Evolutionary conservation across 2,888 invertebrate genomes (phyloP).

Genomic region (Mythimna lalbum): DNA sequence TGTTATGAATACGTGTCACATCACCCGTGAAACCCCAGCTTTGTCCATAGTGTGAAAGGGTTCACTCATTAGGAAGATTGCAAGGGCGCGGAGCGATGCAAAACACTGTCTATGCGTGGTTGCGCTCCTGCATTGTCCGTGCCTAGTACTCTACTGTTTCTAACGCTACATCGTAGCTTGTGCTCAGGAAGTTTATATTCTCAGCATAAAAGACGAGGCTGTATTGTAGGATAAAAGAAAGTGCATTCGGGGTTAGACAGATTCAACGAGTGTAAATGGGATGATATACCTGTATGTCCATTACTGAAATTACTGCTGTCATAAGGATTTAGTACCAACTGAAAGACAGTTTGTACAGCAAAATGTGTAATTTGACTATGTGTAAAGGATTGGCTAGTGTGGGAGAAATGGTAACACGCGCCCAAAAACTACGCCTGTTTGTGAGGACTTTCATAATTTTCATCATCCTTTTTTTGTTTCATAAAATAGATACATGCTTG

Average conservation of each 20-base stretch:
- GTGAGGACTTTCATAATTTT: conserved; percentile 1
- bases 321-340: background rate
- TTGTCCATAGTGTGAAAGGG: conserved; percentile 89
- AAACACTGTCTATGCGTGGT: conserved; percentile 83
- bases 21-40: conserved; percentile 88
- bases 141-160: conserved; percentile 77
- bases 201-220: conserved; percentile 79
- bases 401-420: background rate
- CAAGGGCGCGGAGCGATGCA: conserved; percentile 83
- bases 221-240: conserved; percentile 76
- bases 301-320: conserved; percentile 78
- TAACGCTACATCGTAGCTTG: conserved; percentile 75
- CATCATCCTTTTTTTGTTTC: too few relatives aligned
- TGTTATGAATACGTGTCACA: conserved; percentile 85
- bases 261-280: conserved; percentile 74
- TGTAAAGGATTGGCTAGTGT: background rate
- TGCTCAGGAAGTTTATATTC: conserved; percentile 83
- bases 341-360: conserved; percentile 6
- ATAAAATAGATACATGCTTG: too few relatives aligned
- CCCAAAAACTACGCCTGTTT: background rate
- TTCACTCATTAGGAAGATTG: conserved; percentile 91
- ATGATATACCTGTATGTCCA: conserved; percentile 72
- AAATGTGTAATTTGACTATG: background rate
- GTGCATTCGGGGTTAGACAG: conserved; percentile 82
- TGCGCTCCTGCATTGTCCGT: conserved; percentile 81